A percentile compares a stretch with the other conserved stretches of the same genome.
Conservation (phyloP, 2,113 vertebrate genomes). For the Notarius quadriscutis region DNA sequence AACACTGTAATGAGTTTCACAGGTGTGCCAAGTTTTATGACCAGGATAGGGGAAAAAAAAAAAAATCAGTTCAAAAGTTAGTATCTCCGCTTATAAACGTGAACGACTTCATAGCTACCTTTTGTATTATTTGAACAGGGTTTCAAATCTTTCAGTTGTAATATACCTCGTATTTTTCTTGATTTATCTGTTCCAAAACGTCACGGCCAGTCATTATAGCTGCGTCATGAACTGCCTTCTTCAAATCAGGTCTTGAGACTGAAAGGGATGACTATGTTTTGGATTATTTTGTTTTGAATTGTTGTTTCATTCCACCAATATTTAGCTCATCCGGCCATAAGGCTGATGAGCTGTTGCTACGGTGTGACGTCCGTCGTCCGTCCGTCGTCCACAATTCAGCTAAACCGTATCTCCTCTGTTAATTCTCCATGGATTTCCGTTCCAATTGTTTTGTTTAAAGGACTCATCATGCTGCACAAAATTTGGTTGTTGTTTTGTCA, state of each 20-base stretch:
- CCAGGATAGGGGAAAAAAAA: not conserved
- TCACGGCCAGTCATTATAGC: not conserved
- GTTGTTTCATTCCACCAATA: not conserved
- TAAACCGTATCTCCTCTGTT: no score
- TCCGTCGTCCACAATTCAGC: no score
- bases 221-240: not conserved
- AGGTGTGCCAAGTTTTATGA: not conserved
- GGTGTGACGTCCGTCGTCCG: no score
- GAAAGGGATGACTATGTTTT: not conserved
- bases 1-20: not conserved
- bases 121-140: not conserved
- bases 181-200: not conserved
- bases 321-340: no score
- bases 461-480: no score
- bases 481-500: no score
- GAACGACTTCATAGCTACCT: not conserved
- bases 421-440: no score
- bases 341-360: no score
- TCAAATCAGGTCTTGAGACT: not conserved
- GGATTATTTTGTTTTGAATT: not conserved
- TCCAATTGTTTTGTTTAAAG: no score
- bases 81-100: not conserved
- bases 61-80: not conserved
- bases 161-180: not conserved
- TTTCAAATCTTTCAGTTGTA: not conserved